Evolutionary conservation across 2,113 vertebrate genomes (phyloP), one percentile per base, ranked within the genome.

Genomic region (Cromileptes altivelis): DNA sequence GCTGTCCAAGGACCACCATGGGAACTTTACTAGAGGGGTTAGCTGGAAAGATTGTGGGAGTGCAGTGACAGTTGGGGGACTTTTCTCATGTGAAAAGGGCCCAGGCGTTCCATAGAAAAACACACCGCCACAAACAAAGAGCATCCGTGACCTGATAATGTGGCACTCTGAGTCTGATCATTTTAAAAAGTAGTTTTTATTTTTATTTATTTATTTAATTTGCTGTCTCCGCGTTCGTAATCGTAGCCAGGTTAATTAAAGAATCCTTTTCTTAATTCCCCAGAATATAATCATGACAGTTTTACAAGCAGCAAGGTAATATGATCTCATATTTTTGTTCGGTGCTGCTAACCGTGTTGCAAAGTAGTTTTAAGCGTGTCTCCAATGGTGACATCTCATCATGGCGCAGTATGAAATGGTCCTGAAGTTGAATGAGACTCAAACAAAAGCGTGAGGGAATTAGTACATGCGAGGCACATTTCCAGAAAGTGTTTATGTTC

Each of bases 401-500:
- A 95, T 81, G 78, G 89, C 84, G 79, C 87, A 73, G 89, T 92
- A 92, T 93, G 90, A 95, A 94, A 95, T 93, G 94, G 86, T 95
- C 86, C 93, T 94, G 94, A 95, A 94, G 93, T 95, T 94, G 94
- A 94, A 95, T 94, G 93, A 95, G 93, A 92, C 82, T 84, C 91
- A 91, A 92, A 94, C 92, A 95, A 95, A 95, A 94, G 94, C 92
- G 81, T 86, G 82, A 90, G 93, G 94, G 94, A 94, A 95, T 95
- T 95, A 95, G 92, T 83, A 85, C 87, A 93, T 88, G 92, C 90
- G 84, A 91, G 92, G 94, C 93, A 93, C 89, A 93, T 91, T 94
- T 95, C 94, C 94, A 94, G 94, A 92, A 93, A 94, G 91, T 95
- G 91, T 94, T 95, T 94, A 95, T 89, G 92, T 93, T 95, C 93